A percentile compares a stretch with the other conserved stretches of the same genome.
These are phyloP conservation scores for Machimus atricapillus DNA, from an alignment of 2,888 invertebrate species.

Conservation along the genomic window DNA sequence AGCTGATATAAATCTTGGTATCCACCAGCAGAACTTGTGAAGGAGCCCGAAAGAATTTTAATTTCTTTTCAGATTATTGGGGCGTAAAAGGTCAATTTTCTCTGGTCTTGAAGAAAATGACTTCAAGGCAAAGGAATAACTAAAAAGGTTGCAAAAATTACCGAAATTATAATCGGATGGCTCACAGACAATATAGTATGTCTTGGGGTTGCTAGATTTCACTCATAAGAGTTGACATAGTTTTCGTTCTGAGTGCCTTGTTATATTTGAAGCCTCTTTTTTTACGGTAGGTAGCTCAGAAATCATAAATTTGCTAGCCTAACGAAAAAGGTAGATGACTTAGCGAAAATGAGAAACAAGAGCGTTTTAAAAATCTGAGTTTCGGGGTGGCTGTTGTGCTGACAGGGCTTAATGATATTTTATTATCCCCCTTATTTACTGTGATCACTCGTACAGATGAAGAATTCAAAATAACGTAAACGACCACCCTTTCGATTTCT, in stretches of 20 bases:
- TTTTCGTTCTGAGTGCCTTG: not conserved
- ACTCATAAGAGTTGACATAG: not conserved
- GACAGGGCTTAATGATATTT: not conserved
- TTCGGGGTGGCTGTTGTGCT: not conserved
- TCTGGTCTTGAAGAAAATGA: not conserved
- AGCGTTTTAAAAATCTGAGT: not conserved
- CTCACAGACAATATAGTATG: not conserved
- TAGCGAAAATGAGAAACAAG: not conserved
- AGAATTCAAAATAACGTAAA: too few relatives aligned
- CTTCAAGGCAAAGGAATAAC: not conserved
- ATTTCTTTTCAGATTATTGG: not conserved
- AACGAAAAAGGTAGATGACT: not conserved
- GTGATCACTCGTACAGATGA: too few relatives aligned
- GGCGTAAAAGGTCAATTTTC: not conserved
- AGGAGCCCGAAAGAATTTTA: not conserved
- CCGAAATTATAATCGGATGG: not conserved
- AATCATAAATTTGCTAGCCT: not conserved
- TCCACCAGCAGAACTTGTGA: not conserved
- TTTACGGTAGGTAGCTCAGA: not conserved
- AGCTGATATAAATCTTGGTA: not conserved
- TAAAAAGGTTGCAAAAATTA: not conserved
- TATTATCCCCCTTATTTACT: not conserved
- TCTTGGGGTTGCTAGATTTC: not conserved
- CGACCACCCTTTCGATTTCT: too few relatives aligned
- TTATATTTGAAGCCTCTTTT: not conserved